Percentiles rank a stretch among this genome's conserved stretches.
Conservation (phyloP, 2,797 vertebrate genomes). For the Potorous gilbertii region DNA sequence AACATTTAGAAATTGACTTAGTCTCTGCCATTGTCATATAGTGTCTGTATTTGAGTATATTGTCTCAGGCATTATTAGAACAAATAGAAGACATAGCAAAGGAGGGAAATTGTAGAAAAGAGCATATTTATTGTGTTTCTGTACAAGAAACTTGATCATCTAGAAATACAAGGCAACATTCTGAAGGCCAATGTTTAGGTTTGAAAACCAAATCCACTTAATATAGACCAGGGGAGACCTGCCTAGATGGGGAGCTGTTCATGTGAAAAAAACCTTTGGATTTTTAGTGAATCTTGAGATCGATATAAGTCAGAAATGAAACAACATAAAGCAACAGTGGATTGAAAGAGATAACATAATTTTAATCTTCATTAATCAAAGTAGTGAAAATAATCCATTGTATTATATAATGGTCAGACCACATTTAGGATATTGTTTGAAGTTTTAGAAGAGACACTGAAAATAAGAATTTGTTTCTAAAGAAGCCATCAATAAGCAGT, state of each 20-base stretch:
- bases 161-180: background rate
- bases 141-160: background rate
- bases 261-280: background rate
- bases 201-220: background rate
- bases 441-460: too few relatives aligned
- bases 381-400: background rate
- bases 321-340: background rate
- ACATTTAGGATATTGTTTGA: background rate
- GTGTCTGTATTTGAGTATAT: slow-evolving; percentile 58
- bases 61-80: slow-evolving; percentile 44
- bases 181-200: background rate
- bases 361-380: background rate
- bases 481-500: too few relatives aligned
- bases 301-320: background rate
- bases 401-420: background rate
- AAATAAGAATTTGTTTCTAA: too few relatives aligned
- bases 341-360: background rate
- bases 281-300: background rate
- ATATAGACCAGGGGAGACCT: background rate
- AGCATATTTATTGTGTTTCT: background rate
- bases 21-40: slow-evolving; percentile 33
- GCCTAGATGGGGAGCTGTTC: background rate
- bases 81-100: background rate
- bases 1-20: slow-evolving; percentile 65
- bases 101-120: background rate